Evolutionary conservation across 1,140 invertebrate species (phyloP).

Genomic region (Calosoma granatense): DNA sequence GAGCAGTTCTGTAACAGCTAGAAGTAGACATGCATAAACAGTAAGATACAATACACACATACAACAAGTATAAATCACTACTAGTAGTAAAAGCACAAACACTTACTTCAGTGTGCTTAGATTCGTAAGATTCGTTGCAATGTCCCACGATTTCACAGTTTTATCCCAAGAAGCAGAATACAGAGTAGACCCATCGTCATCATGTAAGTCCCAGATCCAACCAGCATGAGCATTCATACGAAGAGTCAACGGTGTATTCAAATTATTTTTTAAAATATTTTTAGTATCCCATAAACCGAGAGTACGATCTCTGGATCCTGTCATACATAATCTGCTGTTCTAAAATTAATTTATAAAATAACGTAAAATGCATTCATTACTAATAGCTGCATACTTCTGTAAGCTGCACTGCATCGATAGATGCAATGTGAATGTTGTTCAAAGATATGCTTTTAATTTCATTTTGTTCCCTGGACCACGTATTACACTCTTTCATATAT

Average conservation of each 20-base stretch:
- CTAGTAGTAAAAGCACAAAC: neutral
- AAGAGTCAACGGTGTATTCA: neutral
- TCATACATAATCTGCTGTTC: neutral
- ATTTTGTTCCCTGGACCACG: neutral
- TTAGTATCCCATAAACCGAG: neutral
- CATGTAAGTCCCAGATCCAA: slow-evolving; percentile 9
- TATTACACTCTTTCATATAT: neutral
- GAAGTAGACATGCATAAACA: no score
- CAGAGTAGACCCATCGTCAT: slow-evolving; percentile 23
- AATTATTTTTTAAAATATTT: neutral
- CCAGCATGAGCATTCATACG: neutral
- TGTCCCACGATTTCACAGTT: slow-evolving; percentile 38
- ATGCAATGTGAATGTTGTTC: neutral
- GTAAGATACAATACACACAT: no score
- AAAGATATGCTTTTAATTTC: neutral
- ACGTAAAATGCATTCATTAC: neutral
- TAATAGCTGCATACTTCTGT: neutral
- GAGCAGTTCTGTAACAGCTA: neutral
- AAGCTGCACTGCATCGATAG: neutral
- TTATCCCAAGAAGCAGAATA: slow-evolving; percentile 41
- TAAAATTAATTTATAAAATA: neutral
- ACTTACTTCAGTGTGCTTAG: slow-evolving; percentile 33
- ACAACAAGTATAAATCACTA: neutral
- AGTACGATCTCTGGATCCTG: neutral
- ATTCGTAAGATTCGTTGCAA: slow-evolving; percentile 29